Evolutionary conservation across 2,113 vertebrate species (phyloP).

Genomic region (Benitochromis conjunctus): DNA sequence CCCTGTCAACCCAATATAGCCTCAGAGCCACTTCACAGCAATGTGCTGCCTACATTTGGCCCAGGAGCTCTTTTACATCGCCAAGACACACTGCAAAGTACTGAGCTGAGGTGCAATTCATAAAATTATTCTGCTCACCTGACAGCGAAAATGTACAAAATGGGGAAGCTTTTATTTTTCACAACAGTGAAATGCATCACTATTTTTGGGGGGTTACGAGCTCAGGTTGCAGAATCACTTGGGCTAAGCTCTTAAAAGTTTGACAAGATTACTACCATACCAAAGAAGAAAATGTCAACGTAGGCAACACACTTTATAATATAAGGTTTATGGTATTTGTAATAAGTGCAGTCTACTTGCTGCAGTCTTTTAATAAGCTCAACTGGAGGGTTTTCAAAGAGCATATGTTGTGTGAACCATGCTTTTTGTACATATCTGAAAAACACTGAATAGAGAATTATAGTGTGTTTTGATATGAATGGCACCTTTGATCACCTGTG

Average conservation of each 20-base stretch:
- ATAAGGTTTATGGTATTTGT: background rate
- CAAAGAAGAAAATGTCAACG: background rate
- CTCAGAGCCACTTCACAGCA: constrained; percentile 18
- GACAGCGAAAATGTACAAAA: background rate
- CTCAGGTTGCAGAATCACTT: background rate
- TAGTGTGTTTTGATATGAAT: background rate
- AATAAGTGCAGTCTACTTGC: background rate
- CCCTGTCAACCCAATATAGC: constrained; percentile 13
- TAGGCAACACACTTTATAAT: background rate
- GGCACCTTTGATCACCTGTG: background rate
- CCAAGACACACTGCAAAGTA: background rate
- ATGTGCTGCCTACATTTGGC: background rate
- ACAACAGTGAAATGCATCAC: background rate
- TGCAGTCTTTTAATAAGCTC: background rate
- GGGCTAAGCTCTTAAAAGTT: background rate
- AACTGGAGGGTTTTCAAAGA: background rate
- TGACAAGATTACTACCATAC: background rate
- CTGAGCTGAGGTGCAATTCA: background rate
- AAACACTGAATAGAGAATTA: background rate
- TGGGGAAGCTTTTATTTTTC: background rate
- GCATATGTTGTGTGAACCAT: background rate
- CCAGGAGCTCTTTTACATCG: background rate
- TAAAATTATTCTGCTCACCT: background rate
- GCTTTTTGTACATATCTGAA: background rate
- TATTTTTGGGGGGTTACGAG: background rate